Evolutionary conservation across 2,113 vertebrate genomes (phyloP).

Genomic region (Speoplatyrhinus poulsoni): DNA sequence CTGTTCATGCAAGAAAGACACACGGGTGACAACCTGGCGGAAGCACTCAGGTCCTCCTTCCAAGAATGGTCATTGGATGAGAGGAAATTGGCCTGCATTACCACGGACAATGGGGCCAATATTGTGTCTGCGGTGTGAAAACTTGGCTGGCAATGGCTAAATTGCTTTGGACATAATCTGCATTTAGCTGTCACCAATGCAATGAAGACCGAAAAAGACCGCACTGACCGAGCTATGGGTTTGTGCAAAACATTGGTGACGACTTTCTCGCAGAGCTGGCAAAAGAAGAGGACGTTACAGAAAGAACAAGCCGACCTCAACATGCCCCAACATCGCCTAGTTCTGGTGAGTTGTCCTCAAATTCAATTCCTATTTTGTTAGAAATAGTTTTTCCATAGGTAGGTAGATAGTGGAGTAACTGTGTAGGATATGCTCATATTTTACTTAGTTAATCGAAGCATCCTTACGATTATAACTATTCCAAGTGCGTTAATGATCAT

Average conservation of each 20-base stretch:
- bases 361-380: too few relatives aligned
- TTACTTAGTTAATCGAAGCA: too few relatives aligned
- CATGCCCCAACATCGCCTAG: slow-evolving; percentile 4
- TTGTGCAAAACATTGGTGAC: slow-evolving; percentile 1
- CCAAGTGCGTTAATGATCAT: too few relatives aligned
- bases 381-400: too few relatives aligned
- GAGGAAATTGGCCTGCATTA: neutral
- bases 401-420: too few relatives aligned
- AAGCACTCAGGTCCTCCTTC: neutral
- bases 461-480: too few relatives aligned
- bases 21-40: neutral
- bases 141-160: slow-evolving; percentile 13
- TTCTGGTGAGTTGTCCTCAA: neutral
- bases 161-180: slow-evolving; percentile 16
- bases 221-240: slow-evolving; percentile 3
- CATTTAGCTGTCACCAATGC: slow-evolving; percentile 9
- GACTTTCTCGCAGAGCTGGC: slow-evolving; percentile 13
- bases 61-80: neutral
- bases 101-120: slow-evolving; percentile 12
- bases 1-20: neutral
- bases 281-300: slow-evolving; percentile 10
- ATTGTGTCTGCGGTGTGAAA: slow-evolving; percentile 1
- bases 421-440: too few relatives aligned
- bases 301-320: slow-evolving; percentile 11
- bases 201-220: slow-evolving; percentile 1